Evolutionary conservation across 1,140 invertebrate species (phyloP).

Genomic region (Bradysia coprophila): DNA sequence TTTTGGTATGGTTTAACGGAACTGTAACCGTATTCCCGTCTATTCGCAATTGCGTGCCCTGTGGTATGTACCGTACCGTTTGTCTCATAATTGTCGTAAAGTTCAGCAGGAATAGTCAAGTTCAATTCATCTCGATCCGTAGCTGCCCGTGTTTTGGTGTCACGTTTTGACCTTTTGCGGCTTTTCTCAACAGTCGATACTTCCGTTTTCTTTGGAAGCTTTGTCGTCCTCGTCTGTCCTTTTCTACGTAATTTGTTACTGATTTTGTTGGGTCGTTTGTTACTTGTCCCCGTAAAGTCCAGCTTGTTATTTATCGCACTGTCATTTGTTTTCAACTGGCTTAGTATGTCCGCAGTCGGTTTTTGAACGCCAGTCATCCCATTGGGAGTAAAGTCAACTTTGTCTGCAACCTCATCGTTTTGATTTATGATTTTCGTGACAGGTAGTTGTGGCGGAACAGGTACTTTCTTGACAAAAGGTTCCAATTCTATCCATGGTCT

Average conservation of each 20-base stretch:
- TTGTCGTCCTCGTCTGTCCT: background rate
- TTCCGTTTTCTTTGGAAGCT: background rate
- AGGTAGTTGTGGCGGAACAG: background rate
- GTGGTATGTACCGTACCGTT: background rate
- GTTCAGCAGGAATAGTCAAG: no score
- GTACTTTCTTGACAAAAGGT: constrained; percentile 10
- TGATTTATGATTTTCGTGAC: background rate
- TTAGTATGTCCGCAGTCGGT: background rate
- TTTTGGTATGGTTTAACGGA: background rate
- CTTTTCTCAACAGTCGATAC: background rate
- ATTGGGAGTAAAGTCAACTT: background rate
- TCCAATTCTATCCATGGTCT: constrained; percentile 21
- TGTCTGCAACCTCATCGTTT: constrained; percentile 2
- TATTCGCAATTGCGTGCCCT: background rate
- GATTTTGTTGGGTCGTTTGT: no score
- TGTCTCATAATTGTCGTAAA: background rate
- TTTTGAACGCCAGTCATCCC: background rate
- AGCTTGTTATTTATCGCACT: background rate
- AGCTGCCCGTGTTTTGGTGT: no score
- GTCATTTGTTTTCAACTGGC: background rate
- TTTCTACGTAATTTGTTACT: background rate
- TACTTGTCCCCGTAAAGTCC: constrained; percentile 1
- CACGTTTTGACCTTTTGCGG: background rate
- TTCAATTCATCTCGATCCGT: no score
- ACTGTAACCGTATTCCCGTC: background rate